These are phyloP conservation scores for Drosophila auraria DNA, from an alignment of 1,140 invertebrate species.

Conservation along the genomic window DNA sequence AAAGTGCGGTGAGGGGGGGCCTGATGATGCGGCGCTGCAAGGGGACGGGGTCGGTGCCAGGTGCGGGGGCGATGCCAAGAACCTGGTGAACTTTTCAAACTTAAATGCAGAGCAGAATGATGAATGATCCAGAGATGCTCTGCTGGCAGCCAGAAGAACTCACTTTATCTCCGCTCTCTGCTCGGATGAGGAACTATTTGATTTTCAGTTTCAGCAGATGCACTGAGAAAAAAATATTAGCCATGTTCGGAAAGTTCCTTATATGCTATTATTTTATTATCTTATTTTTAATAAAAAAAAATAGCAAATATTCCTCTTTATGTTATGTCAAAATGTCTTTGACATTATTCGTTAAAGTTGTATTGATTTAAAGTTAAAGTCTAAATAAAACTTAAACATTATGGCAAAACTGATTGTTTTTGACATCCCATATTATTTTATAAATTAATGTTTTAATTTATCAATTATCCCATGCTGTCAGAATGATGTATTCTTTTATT, in stretches of 20 bases:
- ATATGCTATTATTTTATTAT: too few species aligned
- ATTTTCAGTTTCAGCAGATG: constrained; percentile 34
- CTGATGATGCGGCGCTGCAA: not conserved
- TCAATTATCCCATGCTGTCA: too few species aligned
- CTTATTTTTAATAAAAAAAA: too few species aligned
- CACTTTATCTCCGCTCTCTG: constrained; percentile 31
- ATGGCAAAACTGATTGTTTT: too few species aligned
- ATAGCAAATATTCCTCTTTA: too few species aligned
- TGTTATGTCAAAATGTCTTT: too few species aligned
- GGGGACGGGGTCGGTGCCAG: not conserved
- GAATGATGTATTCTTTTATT: too few species aligned
- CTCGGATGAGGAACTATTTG: constrained; percentile 49
- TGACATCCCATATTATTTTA: too few species aligned
- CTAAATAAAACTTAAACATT: too few species aligned
- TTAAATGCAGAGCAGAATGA: constrained; percentile 71
- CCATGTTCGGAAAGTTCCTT: not conserved
- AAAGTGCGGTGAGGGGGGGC: constrained; percentile 10
- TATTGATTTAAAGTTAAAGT: too few species aligned
- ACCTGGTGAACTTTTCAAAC: constrained; percentile 64
- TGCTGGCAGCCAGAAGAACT: constrained; percentile 28
- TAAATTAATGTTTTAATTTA: too few species aligned
- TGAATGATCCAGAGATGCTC: constrained; percentile 65
- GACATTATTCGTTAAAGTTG: too few species aligned
- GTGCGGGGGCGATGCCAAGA: constrained; percentile 13
- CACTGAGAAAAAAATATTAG: not conserved